Evolutionary conservation across 2,113 vertebrate genomes (phyloP), one percentile per base, ranked within the genome.

Genomic region (Donacobius atricapilla): DNA sequence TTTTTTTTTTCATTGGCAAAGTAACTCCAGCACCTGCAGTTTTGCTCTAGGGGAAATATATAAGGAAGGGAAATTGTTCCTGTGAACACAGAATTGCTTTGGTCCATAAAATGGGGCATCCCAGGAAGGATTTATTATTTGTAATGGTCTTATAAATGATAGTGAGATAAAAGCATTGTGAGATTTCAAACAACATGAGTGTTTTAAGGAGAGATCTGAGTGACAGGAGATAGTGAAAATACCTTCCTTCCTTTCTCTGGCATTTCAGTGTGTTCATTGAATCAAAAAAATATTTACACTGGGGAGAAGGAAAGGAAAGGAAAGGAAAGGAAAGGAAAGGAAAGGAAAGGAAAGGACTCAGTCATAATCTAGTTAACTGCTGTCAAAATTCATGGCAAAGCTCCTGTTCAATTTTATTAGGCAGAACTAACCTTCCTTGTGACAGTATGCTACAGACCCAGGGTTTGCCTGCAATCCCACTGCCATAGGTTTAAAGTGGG

Each of bases 71-170:
- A 95, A 96, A 95, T 94, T 90, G 91, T 71, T 85, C 76, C 48
- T 90, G 51, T 51, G 72, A 92, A 87, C 45, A 51, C 18, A 68
- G 83, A 89, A 94, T 96, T 93, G 83, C 91, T 95, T 92, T 93
- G 51, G 92, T 66, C 76, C 51, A 28, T 81, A 45, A 94, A 95
- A 94, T 93, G 76, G 64, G 76, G 68, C 86, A 92, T 87, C 80
- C 83, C 21, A 58, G 94, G 86, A 93, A 90, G 76, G 86, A 94
- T 95, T 97, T 90, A 95, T 94, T 92, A 73, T 92, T 95, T 92
- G 76, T 93, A 97, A 89, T 92, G 86, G 69, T 47, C 51, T 87
- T 89, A 73, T 37, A 96, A 94, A 30, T 8, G 33, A 77, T 53
- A 92, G 65, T 33, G 61, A 89, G 84, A 83, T 90, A 90, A 96